Conservation (phyloP, 2,797 vertebrate genomes). For the Artibeus lituratus region DNA sequence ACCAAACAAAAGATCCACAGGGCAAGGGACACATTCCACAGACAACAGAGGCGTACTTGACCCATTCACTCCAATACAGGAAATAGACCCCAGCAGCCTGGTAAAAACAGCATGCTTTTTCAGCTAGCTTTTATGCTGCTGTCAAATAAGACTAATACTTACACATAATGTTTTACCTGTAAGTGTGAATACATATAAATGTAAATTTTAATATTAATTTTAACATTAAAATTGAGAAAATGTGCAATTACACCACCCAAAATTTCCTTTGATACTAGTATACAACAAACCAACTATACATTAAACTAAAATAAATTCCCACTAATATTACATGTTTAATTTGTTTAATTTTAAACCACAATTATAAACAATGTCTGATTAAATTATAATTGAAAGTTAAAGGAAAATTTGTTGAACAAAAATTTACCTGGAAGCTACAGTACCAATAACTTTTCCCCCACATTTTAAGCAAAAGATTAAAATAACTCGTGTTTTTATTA, state of each 20-base stretch:
- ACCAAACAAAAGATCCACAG: not conserved
- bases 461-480: constrained; percentile 15
- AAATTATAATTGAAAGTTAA: not conserved
- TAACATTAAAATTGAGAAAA: constrained; percentile 1
- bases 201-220: not conserved
- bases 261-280: not conserved
- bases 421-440: not conserved
- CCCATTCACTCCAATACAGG: not conserved
- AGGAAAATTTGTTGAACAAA: not conserved
- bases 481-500: constrained; percentile 16
- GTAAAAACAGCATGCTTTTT: not conserved
- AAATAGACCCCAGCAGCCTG: not conserved
- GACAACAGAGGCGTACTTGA: not conserved
- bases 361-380: not conserved
- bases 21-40: not conserved
- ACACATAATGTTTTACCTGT: not conserved
- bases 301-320: not conserved
- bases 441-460: not conserved
- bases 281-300: not conserved
- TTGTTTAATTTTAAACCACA: not conserved
- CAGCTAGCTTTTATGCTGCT: not conserved
- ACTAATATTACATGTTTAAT: not conserved
- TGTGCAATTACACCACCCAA: not conserved
- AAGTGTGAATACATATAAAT: not conserved
- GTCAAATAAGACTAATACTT: not conserved